Percentiles rank a stretch among this genome's conserved stretches.
Evolutionary conservation across 2,797 vertebrate genomes (phyloP).

Genomic region (Echiichthys vipera): DNA sequence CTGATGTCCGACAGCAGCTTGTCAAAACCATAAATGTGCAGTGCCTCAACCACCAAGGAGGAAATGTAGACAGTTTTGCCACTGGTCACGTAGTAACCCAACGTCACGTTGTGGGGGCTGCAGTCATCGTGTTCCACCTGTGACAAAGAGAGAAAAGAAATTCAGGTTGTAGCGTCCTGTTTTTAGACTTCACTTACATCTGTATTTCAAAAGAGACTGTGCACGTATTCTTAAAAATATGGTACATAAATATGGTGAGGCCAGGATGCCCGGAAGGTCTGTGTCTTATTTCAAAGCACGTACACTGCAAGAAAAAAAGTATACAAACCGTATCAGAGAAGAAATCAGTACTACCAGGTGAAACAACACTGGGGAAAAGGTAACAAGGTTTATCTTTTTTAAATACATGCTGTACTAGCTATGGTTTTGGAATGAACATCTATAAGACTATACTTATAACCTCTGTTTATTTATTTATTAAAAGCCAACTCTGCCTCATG

Average conservation of each 20-base stretch:
- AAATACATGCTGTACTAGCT: conserved; percentile 17
- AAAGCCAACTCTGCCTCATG: conserved; percentile 35
- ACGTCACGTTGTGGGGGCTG: conserved; percentile 88
- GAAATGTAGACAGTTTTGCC: conserved; percentile 89
- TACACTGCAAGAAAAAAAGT: background rate
- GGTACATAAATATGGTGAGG: conserved; percentile 4
- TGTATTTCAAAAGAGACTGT: background rate
- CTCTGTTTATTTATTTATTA: background rate
- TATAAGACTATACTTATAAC: conserved; percentile 44
- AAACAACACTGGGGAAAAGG: background rate
- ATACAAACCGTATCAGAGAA: conserved; percentile 11
- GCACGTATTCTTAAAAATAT: conserved; percentile 4
- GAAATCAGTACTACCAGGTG: background rate
- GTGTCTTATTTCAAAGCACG: conserved; percentile 23
- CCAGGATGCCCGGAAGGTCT: background rate
- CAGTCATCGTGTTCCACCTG: conserved; percentile 84
- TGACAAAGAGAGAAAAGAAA: background rate
- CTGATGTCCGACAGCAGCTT: conserved; percentile 90
- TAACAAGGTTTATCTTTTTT: conserved; percentile 10
- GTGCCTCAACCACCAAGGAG: conserved; percentile 86
- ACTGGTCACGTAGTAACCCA: conserved; percentile 91
- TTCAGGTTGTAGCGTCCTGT: background rate
- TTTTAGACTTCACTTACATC: background rate
- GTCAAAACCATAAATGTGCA: conserved; percentile 89
- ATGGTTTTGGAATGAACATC: conserved; percentile 44